These are phyloP conservation scores for Nycticryphes semicollaris DNA, from an alignment of 2,113 vertebrate species.

Conservation along the genomic window DNA sequence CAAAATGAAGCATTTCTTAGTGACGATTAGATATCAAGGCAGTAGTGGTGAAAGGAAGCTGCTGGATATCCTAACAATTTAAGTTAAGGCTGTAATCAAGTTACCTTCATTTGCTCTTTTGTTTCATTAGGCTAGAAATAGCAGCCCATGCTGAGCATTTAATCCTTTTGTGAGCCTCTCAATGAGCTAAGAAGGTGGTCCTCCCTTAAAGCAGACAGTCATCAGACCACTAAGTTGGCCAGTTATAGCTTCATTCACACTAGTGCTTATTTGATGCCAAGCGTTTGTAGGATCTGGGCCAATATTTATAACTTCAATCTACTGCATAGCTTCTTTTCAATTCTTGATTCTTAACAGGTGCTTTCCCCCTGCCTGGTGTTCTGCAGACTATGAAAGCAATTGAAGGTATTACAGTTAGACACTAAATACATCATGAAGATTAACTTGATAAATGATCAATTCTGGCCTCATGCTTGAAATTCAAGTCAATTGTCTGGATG, in stretches of 20 bases:
- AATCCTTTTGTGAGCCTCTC: not conserved
- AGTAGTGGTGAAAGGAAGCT: not conserved
- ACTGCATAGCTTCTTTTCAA: not conserved
- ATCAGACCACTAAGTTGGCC: not conserved
- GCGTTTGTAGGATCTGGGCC: not conserved
- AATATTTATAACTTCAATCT: slow-evolving; percentile 11
- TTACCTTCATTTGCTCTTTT: not conserved
- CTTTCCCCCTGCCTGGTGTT: not conserved
- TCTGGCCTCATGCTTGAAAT: slow-evolving; percentile 41
- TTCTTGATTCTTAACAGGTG: slow-evolving; percentile 57
- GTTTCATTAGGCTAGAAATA: not conserved
- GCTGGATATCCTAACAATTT: not conserved
- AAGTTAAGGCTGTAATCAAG: not conserved
- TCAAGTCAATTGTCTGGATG: slow-evolving; percentile 48
- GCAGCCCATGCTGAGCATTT: not conserved
- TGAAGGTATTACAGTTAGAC: slow-evolving; percentile 25
- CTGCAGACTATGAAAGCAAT: slow-evolving; percentile 45
- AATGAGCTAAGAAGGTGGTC: not conserved
- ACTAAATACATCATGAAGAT: slow-evolving; percentile 51
- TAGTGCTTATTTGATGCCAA: not conserved
- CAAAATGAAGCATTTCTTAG: not conserved
- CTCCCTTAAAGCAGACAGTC: not conserved
- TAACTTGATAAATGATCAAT: slow-evolving; percentile 52
- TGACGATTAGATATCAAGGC: not conserved
- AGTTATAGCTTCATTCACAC: not conserved